phyloP scores from a whole-genome alignment of 2,797 vertebrate genomes.

The Pseudochromis fuscus region DNA sequence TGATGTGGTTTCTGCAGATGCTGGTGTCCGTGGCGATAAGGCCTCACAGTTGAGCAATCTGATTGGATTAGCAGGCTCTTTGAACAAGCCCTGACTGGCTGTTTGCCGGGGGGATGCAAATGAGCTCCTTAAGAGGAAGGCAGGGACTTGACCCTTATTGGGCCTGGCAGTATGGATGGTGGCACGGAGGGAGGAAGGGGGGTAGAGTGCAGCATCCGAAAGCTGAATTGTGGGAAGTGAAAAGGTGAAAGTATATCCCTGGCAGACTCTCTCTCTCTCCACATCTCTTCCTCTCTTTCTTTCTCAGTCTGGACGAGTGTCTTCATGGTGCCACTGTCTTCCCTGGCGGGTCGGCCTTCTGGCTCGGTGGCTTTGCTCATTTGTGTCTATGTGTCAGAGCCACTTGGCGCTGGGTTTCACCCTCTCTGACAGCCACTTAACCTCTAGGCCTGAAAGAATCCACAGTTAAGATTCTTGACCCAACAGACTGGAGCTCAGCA shows the following conservation, averaged over 20 bases:
- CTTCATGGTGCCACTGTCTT: constrained; percentile 65
- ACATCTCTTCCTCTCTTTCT: constrained; percentile 23
- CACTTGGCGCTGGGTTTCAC: constrained; percentile 62
- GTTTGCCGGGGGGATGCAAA: constrained; percentile 84
- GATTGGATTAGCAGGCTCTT: constrained; percentile 80
- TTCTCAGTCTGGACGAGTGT: constrained; percentile 56
- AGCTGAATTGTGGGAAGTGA: constrained; percentile 70
- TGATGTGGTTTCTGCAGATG: constrained; percentile 81
- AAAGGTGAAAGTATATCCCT: constrained; percentile 68
- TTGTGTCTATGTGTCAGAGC: constrained; percentile 70
- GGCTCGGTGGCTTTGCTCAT: constrained; percentile 64
- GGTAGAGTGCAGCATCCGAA: constrained; percentile 54
- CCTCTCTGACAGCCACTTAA: constrained; percentile 74
- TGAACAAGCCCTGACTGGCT: constrained; percentile 82
- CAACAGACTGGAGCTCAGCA: constrained; percentile 35
- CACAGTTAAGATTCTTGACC: constrained; percentile 49
- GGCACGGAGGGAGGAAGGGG: constrained; percentile 60
- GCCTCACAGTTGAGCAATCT: constrained; percentile 77
- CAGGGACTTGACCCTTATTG: constrained; percentile 80
- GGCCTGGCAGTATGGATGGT: constrained; percentile 76
- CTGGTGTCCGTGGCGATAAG: constrained; percentile 77
- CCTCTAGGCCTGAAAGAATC: constrained; percentile 61
- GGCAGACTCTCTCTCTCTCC: constrained; percentile 48
- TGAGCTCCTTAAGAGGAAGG: constrained; percentile 78
- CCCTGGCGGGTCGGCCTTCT: constrained; percentile 53